Evolutionary conservation across 2,888 invertebrate genomes (phyloP), one percentile per base, ranked within the genome.

Genomic region (Petrolisthes cinctipes): DNA sequence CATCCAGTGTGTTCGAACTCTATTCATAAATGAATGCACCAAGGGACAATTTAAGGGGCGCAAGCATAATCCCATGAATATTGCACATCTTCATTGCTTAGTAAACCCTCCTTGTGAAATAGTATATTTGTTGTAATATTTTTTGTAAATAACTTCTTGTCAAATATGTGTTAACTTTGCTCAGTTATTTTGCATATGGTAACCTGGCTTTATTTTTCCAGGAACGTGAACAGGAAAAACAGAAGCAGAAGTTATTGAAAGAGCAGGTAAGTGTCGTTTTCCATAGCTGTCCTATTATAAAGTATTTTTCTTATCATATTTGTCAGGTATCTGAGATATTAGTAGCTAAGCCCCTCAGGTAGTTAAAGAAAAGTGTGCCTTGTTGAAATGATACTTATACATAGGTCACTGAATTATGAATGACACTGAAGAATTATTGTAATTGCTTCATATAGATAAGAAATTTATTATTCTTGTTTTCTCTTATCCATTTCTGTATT

Each of bases 221-320:
- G 97, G 97, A 98, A 93, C 95, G 97, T 93, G 97, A 98, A 94
- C 93, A 93, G 95, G 97, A 93, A 97, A 98, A 94, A 93, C 97
- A 92, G 97, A 97, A 93, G 94, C 97, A 92, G 97, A 97, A 92
- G 91, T 94, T 97, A 92, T 94, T 97, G 91, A 97, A 97, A 94
- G 97, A 97, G 94, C 97, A 97, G 96, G 97, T 97, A 94, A 94
- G 94, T 92, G 51, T 37, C 53, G 51, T n/a, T 79, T 37, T 37
- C 37, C 37, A 37, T 0, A 37, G 37, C 11, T 73, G 4, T 3
- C 11, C 17, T 66, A 14, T 14, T 66, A 14, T 66, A 14, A 66
- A 14, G 1, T 66, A 66, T 66, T 66, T 14, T 66, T 66, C 17
- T 66, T 2, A 14, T 66, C 17, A 14, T 66, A 14, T 66, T 66